These are phyloP conservation scores for Kryptolebias ocellatus DNA, from an alignment of 2,797 vertebrate species.

Conservation along the genomic window DNA sequence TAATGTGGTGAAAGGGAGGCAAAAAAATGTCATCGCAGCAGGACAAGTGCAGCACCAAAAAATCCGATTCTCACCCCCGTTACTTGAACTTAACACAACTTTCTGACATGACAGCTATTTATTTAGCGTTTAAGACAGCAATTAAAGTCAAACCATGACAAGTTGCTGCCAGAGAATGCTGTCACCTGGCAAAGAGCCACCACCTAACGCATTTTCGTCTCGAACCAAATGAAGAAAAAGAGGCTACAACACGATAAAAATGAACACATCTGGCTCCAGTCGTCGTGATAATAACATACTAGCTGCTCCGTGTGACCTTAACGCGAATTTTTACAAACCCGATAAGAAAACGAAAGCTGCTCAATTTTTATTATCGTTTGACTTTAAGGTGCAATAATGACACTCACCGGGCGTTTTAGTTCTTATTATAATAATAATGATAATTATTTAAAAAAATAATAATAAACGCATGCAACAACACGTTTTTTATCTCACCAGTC, in stretches of 20 bases:
- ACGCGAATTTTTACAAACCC: constrained; percentile 4
- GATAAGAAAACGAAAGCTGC: constrained; percentile 15
- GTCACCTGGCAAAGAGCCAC: constrained; percentile 55
- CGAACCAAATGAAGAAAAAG: constrained; percentile 13
- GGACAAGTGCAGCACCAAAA: constrained; percentile 13
- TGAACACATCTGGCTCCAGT: not conserved
- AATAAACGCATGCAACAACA: constrained; percentile 9
- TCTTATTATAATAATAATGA: not conserved
- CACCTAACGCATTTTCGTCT: constrained; percentile 26
- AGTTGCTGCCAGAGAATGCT: constrained; percentile 42
- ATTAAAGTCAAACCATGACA: constrained; percentile 48
- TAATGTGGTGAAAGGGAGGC: constrained; percentile 12
- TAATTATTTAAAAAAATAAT: too few species aligned
- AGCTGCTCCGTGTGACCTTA: constrained; percentile 6
- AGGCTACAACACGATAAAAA: not conserved
- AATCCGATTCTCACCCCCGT: constrained; percentile 8
- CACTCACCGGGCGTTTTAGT: constrained; percentile 43
- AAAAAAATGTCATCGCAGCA: constrained; percentile 15
- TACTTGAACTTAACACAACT: constrained; percentile 15
- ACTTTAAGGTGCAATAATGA: constrained; percentile 26
- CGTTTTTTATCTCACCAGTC: constrained; percentile 13
- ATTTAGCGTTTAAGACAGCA: constrained; percentile 29
- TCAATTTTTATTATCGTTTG: constrained; percentile 13
- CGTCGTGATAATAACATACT: not conserved
- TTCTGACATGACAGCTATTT: constrained; percentile 35